Evolutionary conservation across 2,113 vertebrate genomes (phyloP), one percentile per base, ranked within the genome.

Genomic region (Cricetomys ansorgei): DNA sequence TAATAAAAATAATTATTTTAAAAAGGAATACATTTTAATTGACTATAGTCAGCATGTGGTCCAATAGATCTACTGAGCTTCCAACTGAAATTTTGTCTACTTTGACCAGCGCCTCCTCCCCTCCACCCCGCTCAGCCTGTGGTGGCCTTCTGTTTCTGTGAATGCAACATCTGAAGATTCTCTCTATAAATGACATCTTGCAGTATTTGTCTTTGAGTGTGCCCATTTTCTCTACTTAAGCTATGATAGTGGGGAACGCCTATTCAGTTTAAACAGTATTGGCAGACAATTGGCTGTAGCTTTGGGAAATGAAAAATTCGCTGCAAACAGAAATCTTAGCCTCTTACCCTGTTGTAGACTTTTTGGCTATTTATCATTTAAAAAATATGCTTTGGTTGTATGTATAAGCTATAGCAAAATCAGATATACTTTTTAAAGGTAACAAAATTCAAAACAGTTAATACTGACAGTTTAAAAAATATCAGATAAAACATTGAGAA

Each of bases 311-410:
- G 16, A 31, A 91, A 93, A 88, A 67, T 53, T 81, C 64, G 80
- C 21, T 12, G 19, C 34, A 92, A 84, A 88, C 27, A n/a, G 53
- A 79, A 86, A 72, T 40, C 65, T 89, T 53, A 10, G 88, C 91
- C 29, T 93, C 15, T 27, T 45, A 50, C 7, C 5, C 48, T 85
- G 45, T 59, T 12, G n/a, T 69, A 76, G 85, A 62, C 62, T 40
- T 94, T 62, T 83, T 92, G 64, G 37, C 17, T 7, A 59, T 45
- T 93, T 31, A 19, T 77, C 73, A 75, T 88, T 97, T 95, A 75
- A 65, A 91, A 83, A 94, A 31, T 45, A 77, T 13, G 70, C 21
- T 40, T 1, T 83, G 16, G 17, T 45, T 69, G 29, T 55, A 85
- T 45, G 8, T 40, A 37, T 57, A 94, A 94, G 34, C 17, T 67